A percentile compares a stretch with the other conserved stretches of the same genome.
Evolutionary conservation across 1,140 invertebrate genomes (phyloP).

Genomic region (Pseudomyrmex sp.): DNA sequence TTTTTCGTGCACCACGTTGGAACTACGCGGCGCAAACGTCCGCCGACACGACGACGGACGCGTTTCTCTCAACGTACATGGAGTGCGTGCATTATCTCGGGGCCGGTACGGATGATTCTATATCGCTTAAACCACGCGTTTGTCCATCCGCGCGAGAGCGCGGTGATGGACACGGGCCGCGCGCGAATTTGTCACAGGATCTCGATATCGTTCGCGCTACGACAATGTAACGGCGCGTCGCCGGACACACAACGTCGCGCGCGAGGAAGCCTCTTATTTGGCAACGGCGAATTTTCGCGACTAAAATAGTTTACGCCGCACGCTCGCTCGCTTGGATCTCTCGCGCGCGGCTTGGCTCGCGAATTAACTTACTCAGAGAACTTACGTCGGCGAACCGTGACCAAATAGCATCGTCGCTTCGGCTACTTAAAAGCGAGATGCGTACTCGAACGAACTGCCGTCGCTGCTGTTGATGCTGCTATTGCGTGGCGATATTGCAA

Average conservation of each 20-base stretch:
- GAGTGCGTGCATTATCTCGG: slow-evolving; percentile 11
- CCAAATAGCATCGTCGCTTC: slow-evolving; percentile 78
- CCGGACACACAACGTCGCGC: neutral
- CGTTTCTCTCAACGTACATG: neutral
- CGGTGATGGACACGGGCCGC: neutral
- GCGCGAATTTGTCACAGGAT: neutral
- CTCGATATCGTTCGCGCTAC: slow-evolving; percentile 18
- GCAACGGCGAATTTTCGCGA: slow-evolving; percentile 71
- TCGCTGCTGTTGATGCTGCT: neutral
- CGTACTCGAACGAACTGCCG: slow-evolving; percentile 11
- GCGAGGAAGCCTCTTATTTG: slow-evolving; percentile 62
- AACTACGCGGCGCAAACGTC: neutral
- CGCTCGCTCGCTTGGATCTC: slow-evolving; percentile 36
- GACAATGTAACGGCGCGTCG: neutral
- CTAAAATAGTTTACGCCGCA: slow-evolving; percentile 74
- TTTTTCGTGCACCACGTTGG: neutral
- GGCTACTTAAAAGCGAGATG: slow-evolving; percentile 37
- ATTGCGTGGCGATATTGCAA: slow-evolving; percentile 17
- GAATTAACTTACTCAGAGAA: slow-evolving; percentile 39
- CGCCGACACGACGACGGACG: neutral
- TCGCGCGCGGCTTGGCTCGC: slow-evolving; percentile 4
- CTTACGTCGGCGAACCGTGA: slow-evolving; percentile 78
- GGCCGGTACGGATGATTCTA: slow-evolving; percentile 3
- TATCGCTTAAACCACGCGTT: slow-evolving; percentile 33
- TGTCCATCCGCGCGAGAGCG: neutral